Conservation (phyloP, 2,888 invertebrate species). For the Drosophila yooni region DNA sequence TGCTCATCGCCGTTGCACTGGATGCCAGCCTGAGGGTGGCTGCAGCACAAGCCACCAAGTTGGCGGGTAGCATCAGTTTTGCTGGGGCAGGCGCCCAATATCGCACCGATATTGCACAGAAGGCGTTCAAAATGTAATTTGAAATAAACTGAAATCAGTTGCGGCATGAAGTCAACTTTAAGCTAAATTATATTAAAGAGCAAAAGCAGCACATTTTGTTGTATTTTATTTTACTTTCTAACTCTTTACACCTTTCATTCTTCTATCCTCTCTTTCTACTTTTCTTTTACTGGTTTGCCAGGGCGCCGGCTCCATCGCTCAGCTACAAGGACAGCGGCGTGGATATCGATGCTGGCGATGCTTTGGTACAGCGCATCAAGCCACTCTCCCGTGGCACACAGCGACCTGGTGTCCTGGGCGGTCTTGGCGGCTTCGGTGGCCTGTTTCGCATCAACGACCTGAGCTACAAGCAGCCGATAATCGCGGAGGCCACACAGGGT, state of each 20-base stretch:
- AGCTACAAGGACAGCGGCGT: conserved; percentile 97
- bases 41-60: conserved; percentile 89
- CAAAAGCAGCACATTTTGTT: neutral
- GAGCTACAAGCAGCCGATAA: conserved; percentile 90
- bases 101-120: conserved; percentile 95
- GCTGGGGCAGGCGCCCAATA: conserved; percentile 94
- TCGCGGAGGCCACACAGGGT: conserved; percentile 98
- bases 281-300: neutral
- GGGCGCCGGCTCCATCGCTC: conserved; percentile 82
- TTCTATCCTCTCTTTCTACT: neutral
- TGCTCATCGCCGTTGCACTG: conserved; percentile 92
- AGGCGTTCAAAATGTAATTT: conserved; percentile 91
- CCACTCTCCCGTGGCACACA: conserved; percentile 92
- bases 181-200: neutral
- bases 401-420: conserved; percentile 91
- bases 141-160: neutral
- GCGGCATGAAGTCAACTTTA: neutral
- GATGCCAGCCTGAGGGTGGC: conserved; percentile 90
- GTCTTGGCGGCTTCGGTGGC: conserved; percentile 97
- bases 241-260: neutral
- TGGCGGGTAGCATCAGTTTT: conserved; percentile 91
- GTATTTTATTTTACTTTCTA: neutral
- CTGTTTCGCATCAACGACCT: conserved; percentile 93
- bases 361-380: conserved; percentile 93
- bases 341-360: conserved; percentile 96